A percentile compares a stretch with the other conserved stretches of the same genome.
Evolutionary conservation across 23 tunicate species (phyloP).

Genomic region (Styela clava): DNA sequence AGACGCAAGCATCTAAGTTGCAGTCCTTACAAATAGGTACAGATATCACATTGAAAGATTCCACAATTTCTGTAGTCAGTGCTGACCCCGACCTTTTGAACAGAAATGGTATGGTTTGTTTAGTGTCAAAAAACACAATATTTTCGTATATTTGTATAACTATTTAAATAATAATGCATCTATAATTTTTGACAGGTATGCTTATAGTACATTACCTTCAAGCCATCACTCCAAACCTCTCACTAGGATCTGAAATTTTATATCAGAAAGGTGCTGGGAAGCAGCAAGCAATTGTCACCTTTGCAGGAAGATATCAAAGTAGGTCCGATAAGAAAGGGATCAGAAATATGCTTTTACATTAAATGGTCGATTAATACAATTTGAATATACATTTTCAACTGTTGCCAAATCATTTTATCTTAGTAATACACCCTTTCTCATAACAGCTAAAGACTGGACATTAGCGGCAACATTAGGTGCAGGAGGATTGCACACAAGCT

Average conservation of each 20-base stretch:
- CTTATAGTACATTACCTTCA: conserved; percentile 83
- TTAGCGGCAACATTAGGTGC: conserved; percentile 67
- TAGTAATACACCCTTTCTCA: too few relatives aligned
- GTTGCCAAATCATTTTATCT: too few relatives aligned
- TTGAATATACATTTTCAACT: too few relatives aligned
- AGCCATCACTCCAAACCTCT: conserved; percentile 78
- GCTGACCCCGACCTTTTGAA: conserved; percentile 83
- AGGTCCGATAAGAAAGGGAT: too few relatives aligned
- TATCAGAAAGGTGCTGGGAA: conserved; percentile 64
- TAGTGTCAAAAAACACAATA: not conserved
- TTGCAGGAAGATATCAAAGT: conserved; percentile 88
- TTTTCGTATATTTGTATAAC: not conserved
- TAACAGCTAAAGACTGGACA: conserved; percentile 79
- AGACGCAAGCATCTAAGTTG: conserved; percentile 79
- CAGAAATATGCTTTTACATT: too few relatives aligned
- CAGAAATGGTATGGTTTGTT: conserved; percentile 61
- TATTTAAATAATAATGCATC: not conserved
- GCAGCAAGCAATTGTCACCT: conserved; percentile 75
- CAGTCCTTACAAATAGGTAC: conserved; percentile 83
- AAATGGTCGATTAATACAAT: too few relatives aligned
- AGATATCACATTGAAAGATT: conserved; percentile 64
- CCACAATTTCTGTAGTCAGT: conserved; percentile 66
- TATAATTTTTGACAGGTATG: conserved; percentile 87
- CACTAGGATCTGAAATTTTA: conserved; percentile 83
- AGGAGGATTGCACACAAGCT: conserved; percentile 80